phyloP scores from a whole-genome alignment of 2,888 invertebrate genomes.

The Nebria brevicollis region DNA sequence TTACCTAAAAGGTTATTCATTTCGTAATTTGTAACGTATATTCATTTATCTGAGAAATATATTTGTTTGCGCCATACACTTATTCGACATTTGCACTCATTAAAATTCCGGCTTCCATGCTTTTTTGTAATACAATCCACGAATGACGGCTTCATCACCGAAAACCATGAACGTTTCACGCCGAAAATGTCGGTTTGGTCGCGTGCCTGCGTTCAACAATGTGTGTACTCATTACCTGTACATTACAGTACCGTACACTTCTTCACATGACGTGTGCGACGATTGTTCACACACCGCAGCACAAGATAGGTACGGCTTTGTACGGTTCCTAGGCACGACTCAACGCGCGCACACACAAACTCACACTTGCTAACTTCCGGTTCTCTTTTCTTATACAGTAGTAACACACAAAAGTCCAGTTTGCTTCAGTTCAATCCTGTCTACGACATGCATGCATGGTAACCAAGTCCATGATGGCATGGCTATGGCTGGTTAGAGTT shows the following conservation, averaged over 20 bases:
- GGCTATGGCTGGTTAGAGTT: background rate
- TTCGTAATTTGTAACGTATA: no score
- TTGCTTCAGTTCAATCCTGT: background rate
- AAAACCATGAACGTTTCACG: background rate
- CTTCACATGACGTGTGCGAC: slow-evolving; percentile 22
- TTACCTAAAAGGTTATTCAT: no score
- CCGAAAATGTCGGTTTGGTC: background rate
- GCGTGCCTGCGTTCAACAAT: slow-evolving; percentile 4
- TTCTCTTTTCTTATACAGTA: background rate
- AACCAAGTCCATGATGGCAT: background rate
- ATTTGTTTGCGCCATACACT: background rate
- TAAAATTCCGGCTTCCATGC: background rate
- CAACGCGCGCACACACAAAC: slow-evolving; percentile 18
- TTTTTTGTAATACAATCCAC: background rate
- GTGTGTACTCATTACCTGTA: slow-evolving; percentile 13
- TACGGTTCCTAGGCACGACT: slow-evolving; percentile 37
- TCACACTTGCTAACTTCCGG: slow-evolving; percentile 28
- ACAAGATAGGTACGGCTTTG: background rate
- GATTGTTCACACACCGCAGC: slow-evolving; percentile 34
- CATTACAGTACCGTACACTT: slow-evolving; percentile 8
- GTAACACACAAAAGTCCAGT: slow-evolving; percentile 8
- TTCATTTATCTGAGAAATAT: no score
- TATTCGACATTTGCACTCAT: background rate
- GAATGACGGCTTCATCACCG: background rate
- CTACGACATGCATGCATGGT: background rate